A percentile compares a stretch with the other conserved stretches of the same genome.
phyloP scores from a whole-genome alignment of 2,113 vertebrate species.

The Aptenodytes forsteri region DNA sequence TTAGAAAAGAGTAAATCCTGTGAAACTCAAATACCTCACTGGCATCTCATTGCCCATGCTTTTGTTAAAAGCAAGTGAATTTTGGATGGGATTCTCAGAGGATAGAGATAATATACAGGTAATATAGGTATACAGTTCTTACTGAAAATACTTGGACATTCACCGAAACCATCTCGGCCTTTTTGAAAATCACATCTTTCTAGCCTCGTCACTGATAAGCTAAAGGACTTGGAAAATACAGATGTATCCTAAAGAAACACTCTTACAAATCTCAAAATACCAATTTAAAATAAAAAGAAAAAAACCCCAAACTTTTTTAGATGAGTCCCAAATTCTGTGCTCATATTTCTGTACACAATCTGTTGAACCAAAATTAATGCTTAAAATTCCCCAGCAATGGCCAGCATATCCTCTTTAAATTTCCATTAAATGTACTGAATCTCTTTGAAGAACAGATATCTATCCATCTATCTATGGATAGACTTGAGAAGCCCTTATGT shows the following conservation, averaged over 20 bases:
- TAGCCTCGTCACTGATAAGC: not conserved
- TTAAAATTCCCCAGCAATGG: not conserved
- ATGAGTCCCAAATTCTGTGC: not conserved
- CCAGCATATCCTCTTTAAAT: not conserved
- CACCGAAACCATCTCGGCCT: not conserved
- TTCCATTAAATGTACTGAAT: not conserved
- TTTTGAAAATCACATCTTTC: conserved; percentile 8
- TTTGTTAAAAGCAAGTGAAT: not conserved
- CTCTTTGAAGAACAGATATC: not conserved
- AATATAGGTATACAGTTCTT: not conserved
- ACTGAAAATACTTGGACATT: not conserved
- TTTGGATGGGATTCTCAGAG: not conserved
- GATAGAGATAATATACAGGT: not conserved
- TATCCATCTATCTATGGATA: not conserved
- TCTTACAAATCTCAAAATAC: conserved; percentile 34
- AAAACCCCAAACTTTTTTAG: not conserved
- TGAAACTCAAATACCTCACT: not conserved
- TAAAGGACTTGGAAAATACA: not conserved
- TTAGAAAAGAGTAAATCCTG: not conserved
- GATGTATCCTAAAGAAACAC: not conserved
- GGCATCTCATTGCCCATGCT: not conserved
- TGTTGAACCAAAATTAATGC: not conserved
- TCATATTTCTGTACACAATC: not conserved
- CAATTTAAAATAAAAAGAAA: not conserved
- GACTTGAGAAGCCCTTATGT: not conserved